Evolutionary conservation across 1,140 invertebrate species (phyloP).

Genomic region (Agraylea sexmaculata): DNA sequence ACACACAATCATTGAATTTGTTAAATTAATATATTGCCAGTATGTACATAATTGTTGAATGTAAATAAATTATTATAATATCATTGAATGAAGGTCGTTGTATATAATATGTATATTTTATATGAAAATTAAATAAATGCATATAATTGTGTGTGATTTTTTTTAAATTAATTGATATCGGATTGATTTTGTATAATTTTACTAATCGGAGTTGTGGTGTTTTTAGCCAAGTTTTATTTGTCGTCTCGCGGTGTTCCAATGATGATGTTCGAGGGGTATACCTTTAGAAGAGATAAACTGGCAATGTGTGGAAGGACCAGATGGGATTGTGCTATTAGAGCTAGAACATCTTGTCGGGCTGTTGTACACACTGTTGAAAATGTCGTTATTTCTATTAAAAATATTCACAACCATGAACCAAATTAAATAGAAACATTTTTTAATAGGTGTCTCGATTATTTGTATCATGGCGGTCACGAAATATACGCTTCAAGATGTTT

Average conservation of each 20-base stretch:
- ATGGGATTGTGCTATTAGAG: slow-evolving; percentile 14
- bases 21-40: too few relatives aligned
- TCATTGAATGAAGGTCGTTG: too few relatives aligned
- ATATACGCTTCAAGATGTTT: background rate
- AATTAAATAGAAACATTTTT: background rate
- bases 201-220: background rate
- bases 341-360: slow-evolving; percentile 9
- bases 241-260: background rate
- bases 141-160: too few relatives aligned
- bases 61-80: too few relatives aligned
- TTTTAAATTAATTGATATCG: too few relatives aligned
- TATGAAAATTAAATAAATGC: too few relatives aligned
- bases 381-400: slow-evolving; percentile 5
- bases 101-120: too few relatives aligned
- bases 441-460: background rate
- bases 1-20: too few relatives aligned
- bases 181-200: background rate
- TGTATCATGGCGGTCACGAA: too few relatives aligned
- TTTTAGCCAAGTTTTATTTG: background rate
- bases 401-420: slow-evolving; percentile 10
- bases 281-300: background rate
- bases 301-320: slow-evolving; percentile 3
- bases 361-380: slow-evolving; percentile 4
- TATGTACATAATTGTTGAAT: too few relatives aligned
- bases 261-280: background rate